phyloP scores from a whole-genome alignment of 2,888 invertebrate species.

The Hemithea aestivaria region DNA sequence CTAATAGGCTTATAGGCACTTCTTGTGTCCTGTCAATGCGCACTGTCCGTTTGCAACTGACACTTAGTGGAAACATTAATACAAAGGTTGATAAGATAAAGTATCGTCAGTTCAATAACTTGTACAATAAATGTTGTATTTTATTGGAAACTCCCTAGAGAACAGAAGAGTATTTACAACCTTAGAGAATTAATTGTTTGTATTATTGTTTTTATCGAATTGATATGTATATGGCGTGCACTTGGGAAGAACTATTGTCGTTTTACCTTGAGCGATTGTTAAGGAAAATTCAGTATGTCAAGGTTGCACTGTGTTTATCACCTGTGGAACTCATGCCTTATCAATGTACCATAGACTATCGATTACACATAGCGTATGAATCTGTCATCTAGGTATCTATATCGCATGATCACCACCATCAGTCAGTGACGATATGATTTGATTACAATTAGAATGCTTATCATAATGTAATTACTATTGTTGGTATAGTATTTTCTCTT shows the following conservation, averaged over 20 bases:
- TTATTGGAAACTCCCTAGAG: constrained; percentile 35
- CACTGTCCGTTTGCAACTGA: constrained; percentile 39
- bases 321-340: neutral
- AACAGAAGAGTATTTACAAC: constrained; percentile 27
- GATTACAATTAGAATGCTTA: constrained; percentile 16
- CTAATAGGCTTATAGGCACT: too few relatives aligned
- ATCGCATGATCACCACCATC: too few relatives aligned
- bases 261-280: constrained; percentile 34
- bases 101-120: constrained; percentile 61
- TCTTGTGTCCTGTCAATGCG: constrained; percentile 28
- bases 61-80: constrained; percentile 49
- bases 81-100: constrained; percentile 65
- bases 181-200: constrained; percentile 42
- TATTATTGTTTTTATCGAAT: constrained; percentile 29
- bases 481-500: too few relatives aligned
- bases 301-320: constrained; percentile 31
- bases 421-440: too few relatives aligned
- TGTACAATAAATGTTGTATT: constrained; percentile 30
- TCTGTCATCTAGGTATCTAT: too few relatives aligned
- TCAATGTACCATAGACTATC: too few relatives aligned
- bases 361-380: too few relatives aligned
- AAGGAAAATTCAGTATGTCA: constrained; percentile 46
- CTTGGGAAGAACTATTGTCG: constrained; percentile 22
- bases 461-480: too few relatives aligned
- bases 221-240: constrained; percentile 36